phyloP scores from a whole-genome alignment of 2,888 invertebrate genomes.

The Tortricodes alternella region DNA sequence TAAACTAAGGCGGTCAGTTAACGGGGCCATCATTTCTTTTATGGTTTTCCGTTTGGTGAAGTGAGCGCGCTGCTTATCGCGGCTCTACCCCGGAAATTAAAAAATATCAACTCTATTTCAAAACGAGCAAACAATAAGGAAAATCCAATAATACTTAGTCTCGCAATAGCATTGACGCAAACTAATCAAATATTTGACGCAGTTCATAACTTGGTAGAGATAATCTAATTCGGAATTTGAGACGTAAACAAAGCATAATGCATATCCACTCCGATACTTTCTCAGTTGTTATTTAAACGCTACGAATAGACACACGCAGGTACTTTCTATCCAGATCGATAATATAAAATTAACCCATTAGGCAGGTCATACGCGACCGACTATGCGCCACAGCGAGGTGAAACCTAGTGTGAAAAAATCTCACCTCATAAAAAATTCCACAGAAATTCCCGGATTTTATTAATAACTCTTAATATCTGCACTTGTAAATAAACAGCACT shows the following conservation, averaged over 20 bases:
- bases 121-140: not conserved
- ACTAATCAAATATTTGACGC: too few species aligned
- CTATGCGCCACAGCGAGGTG: not conserved
- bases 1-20: slow-evolving; percentile 25
- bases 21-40: slow-evolving; percentile 9
- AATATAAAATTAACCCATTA: slow-evolving; percentile 4
- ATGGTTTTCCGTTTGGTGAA: not conserved
- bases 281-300: not conserved
- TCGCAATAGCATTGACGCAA: too few species aligned
- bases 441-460: slow-evolving; percentile 19
- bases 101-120: not conserved
- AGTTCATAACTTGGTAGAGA: too few species aligned
- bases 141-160: too few species aligned
- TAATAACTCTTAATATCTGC: slow-evolving; percentile 25
- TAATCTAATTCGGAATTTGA: too few species aligned
- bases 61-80: not conserved
- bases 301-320: not conserved
- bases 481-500: not conserved
- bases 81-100: not conserved
- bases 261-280: too few species aligned
- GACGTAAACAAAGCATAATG: too few species aligned
- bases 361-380: not conserved
- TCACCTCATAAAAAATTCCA: slow-evolving; percentile 24
- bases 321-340: slow-evolving; percentile 14
- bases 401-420: slow-evolving; percentile 14